Base-by-base conservation (phyloP, 1,140 invertebrate genomes). In the Eueides isabella region DNA sequence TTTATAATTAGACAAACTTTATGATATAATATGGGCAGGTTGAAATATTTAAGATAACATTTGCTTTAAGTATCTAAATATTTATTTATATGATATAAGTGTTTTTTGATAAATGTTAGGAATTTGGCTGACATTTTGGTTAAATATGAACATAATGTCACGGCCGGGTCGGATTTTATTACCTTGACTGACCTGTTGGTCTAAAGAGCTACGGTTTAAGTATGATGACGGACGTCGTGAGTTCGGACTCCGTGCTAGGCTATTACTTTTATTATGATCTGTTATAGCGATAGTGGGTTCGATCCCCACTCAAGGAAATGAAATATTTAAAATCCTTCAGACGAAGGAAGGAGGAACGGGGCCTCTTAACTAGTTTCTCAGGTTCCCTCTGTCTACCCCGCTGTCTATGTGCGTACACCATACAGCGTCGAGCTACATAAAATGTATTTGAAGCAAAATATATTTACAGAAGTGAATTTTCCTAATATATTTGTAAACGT, bases 1-100 rank as follows among this genome's bases (percentile, higher is more conserved):
- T 65, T 65, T 65, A 65, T 63, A 71, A 71, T 71, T 71, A 71
- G 69, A 33, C 61, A 2, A 26, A 71, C 55, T 71, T 71, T 71
- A 55, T 55, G 48, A 55, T 67, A 71, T 71, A 38, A 29, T 71
- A 55, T 61, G 48, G 31, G 69, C 69, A 38, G 28, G 55, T 55
- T 55, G 48, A 29, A 63, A 71, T 71, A 71, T 71, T 63, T 71
- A 35, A 71, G 69, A 63, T 64, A 63, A 71, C n/a, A 55, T 55
- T 55, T 55, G 48, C 9, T 26, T 55, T 55, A 26, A 55, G 48
- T 26, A 55, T 55, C 23, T 55, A 26, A 55, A 55, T 55, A 55
- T 55, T 55, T 55, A 55, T 55, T 55, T 55, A 26, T 14, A 44
- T 19, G 41, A 44, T 19, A 2, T 44, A 55, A 55, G 19, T 55